A percentile compares a stretch with the other conserved stretches of the same genome.
These are phyloP conservation scores for Altica lythri DNA, from an alignment of 2,888 invertebrate species.

Conservation along the genomic window DNA sequence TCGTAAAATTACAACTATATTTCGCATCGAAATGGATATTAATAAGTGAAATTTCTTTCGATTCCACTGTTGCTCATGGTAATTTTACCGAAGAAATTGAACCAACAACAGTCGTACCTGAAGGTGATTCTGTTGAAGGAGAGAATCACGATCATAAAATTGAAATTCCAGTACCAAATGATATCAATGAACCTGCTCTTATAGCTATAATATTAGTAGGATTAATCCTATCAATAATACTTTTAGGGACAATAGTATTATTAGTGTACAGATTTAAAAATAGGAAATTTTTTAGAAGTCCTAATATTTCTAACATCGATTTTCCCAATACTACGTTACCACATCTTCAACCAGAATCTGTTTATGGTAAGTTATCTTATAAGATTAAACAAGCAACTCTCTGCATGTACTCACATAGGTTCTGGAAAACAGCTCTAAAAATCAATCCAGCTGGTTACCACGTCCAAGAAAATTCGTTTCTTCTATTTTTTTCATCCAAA, in stretches of 20 bases:
- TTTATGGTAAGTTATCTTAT: constrained; percentile 55
- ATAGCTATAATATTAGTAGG: constrained; percentile 78
- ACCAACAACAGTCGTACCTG: constrained; percentile 58
- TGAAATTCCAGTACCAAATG: constrained; percentile 69
- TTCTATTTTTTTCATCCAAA: too few species aligned
- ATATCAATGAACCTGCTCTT: constrained; percentile 72
- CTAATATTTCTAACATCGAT: constrained; percentile 65
- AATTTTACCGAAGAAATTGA: constrained; percentile 74
- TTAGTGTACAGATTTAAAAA: constrained; percentile 69
- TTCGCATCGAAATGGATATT: constrained; percentile 88
- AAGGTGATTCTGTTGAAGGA: constrained; percentile 58
- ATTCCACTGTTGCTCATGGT: constrained; percentile 75
- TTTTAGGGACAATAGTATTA: constrained; percentile 29
- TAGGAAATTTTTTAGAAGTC: constrained; percentile 74
- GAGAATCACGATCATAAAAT: constrained; percentile 58
- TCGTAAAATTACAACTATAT: constrained; percentile 75
- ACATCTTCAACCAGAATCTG: constrained; percentile 60
- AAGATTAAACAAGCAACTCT: too few species aligned
- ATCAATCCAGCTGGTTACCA: too few species aligned
- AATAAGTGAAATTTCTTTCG: constrained; percentile 87
- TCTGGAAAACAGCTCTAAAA: too few species aligned
- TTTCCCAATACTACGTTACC: constrained; percentile 55
- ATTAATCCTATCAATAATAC: constrained; percentile 31
- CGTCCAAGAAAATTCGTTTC: too few species aligned
- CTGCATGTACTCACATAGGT: too few species aligned